Base-by-base conservation (phyloP, 2,113 vertebrate species). In the Passer domesticus region DNA sequence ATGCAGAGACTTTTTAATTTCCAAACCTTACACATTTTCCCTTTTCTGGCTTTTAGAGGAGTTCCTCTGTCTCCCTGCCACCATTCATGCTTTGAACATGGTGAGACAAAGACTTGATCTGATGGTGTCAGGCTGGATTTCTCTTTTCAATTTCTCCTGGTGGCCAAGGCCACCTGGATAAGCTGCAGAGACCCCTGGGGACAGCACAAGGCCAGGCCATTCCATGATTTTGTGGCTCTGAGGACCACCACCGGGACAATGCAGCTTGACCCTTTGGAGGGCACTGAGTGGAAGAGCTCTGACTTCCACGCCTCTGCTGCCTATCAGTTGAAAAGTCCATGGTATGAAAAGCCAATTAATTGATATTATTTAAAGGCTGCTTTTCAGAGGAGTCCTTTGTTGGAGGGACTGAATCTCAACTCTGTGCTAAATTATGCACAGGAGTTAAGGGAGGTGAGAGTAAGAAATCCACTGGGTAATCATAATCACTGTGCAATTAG, bases 401-500 rank as follows among this genome's bases (percentile, higher is more conserved):
- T 87, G 60, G 50, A 92, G 43, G 79, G 92, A 50, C 68, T 58
- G 77, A 82, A 85, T 81, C 80, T 94, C 75, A 59, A 9, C 59
- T 69, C 64, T 25, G 49, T 86, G 73, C 66, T 92, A 92, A 96
- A 95, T 97, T 92, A 96, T 94, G 90, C 75, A 88, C 77, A 83
- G 64, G 87, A 93, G 86, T 95, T 95, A 89, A 94, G 91, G 84
- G 88, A 95, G 93, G 89, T 96, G 83, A 93, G 89, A 90, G 75
- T 39, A 93, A 90, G 87, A 96, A 96, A 96, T 94, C 95, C 91
- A 84, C 52, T 95, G 94, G 92, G 93, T 93, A 95, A 95, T 95
- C 84, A 95, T 95, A 94, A 95, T 97, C 86, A 94, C 83, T 83
- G 69, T 92, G 83, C 95, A 92, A 92, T 96, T 93, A 97, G 87